phyloP scores from a whole-genome alignment of 2,888 invertebrate genomes.

The Agrilus cyanescens region DNA sequence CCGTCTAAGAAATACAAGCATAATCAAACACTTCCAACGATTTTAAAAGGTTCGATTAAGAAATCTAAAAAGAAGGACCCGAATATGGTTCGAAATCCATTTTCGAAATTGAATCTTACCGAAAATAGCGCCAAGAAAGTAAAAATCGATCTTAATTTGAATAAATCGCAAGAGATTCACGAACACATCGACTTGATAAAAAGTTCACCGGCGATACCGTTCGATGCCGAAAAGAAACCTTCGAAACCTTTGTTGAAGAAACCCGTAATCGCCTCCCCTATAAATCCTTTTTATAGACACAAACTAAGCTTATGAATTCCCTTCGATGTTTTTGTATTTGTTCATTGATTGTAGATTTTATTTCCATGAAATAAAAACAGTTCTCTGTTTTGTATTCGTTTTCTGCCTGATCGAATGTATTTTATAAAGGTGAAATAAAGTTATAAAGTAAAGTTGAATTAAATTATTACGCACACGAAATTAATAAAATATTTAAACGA shows the following conservation, averaged over 20 bases:
- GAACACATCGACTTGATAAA: conserved; percentile 62
- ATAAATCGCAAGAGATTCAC: conserved; percentile 56
- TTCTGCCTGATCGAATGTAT: no score
- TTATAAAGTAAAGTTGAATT: no score
- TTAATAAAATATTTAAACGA: no score
- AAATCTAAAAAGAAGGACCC: conserved; percentile 10
- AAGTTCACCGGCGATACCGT: conserved; percentile 64
- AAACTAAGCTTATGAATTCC: no score
- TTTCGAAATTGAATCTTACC: conserved; percentile 12
- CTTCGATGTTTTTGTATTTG: no score
- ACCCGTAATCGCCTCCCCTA: conserved; percentile 50
- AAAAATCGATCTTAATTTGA: conserved; percentile 58
- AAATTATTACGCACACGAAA: no score
- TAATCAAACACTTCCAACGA: neutral
- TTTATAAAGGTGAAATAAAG: no score
- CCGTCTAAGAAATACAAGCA: conserved; percentile 22
- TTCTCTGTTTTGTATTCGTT: no score
- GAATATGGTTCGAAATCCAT: conserved; percentile 21
- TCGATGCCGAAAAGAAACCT: conserved; percentile 57
- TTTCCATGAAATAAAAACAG: no score
- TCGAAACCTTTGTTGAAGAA: conserved; percentile 60
- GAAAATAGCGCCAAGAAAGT: conserved; percentile 48
- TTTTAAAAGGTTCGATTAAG: neutral
- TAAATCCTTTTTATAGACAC: conserved; percentile 60
- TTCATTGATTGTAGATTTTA: no score